These are phyloP conservation scores for Aleiodes sp. DNA, from an alignment of 1,140 invertebrate species.

Conservation along the genomic window DNA sequence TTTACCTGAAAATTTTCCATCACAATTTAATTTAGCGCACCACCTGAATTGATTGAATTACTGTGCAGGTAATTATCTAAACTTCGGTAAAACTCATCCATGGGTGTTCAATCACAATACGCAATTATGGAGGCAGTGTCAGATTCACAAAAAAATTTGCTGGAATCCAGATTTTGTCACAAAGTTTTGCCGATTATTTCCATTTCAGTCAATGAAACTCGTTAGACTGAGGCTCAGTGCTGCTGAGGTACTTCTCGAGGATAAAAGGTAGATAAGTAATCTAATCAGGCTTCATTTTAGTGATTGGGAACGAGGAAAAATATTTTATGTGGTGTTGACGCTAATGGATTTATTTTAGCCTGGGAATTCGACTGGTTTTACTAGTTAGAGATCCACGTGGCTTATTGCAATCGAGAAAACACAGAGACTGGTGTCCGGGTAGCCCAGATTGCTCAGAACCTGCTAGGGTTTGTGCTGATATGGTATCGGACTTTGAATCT, in stretches of 20 bases:
- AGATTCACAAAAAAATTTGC: constrained; percentile 76
- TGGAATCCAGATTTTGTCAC: constrained; percentile 79
- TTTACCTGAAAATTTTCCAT: no score
- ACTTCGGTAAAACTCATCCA: constrained; percentile 78
- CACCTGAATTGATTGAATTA: no score
- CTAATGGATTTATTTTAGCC: constrained; percentile 63
- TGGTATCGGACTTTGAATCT: constrained; percentile 82
- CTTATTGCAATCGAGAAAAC: constrained; percentile 84
- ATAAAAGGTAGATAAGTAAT: constrained; percentile 70
- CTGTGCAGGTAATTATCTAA: constrained; percentile 74
- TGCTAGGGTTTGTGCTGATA: constrained; percentile 79
- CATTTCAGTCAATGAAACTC: constrained; percentile 88
- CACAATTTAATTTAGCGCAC: no score
- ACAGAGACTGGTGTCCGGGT: constrained; percentile 86
- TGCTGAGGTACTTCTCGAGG: constrained; percentile 76
- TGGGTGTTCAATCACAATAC: constrained; percentile 87
- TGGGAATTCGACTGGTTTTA: constrained; percentile 80
- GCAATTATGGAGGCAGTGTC: constrained; percentile 83
- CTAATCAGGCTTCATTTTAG: constrained; percentile 12
- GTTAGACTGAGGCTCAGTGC: constrained; percentile 79
- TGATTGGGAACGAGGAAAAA: constrained; percentile 6
- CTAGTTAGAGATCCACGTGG: constrained; percentile 87
- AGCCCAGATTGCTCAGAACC: constrained; percentile 84
- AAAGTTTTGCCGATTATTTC: constrained; percentile 83
- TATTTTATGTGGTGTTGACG: no score